phyloP scores from a whole-genome alignment of 2,113 vertebrate species.

The Lagopus leucura region DNA sequence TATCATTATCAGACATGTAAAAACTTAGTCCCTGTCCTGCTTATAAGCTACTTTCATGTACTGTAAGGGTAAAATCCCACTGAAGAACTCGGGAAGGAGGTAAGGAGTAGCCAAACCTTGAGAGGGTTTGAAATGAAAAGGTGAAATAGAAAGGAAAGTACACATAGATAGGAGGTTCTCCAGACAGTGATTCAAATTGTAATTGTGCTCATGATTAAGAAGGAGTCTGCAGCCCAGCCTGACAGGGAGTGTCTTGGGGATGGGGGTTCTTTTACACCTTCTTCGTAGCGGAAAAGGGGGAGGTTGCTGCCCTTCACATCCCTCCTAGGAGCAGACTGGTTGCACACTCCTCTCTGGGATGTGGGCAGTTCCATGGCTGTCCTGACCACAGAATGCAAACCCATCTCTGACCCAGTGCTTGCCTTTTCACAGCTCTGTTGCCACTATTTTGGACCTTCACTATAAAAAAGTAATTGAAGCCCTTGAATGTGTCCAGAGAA shows the following conservation, averaged over 20 bases:
- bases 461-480: no score
- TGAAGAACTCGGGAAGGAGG: background rate
- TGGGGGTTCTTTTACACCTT: background rate
- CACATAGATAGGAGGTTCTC: background rate
- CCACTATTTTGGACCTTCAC: no score
- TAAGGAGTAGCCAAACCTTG: background rate
- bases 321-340: background rate
- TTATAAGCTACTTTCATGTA: no score
- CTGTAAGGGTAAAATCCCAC: background rate
- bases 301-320: background rate
- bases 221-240: background rate
- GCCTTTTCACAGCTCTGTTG: background rate
- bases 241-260: background rate
- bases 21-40: no score
- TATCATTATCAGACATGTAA: no score
- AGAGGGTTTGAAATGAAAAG: background rate
- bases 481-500: no score
- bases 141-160: background rate
- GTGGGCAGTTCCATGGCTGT: background rate
- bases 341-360: background rate
- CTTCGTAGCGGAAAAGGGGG: background rate
- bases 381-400: background rate
- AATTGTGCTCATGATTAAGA: background rate
- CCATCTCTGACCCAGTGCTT: background rate
- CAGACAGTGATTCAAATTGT: background rate